Evolutionary conservation across 2,113 vertebrate species (phyloP).

Genomic region (Scolopax mira): DNA sequence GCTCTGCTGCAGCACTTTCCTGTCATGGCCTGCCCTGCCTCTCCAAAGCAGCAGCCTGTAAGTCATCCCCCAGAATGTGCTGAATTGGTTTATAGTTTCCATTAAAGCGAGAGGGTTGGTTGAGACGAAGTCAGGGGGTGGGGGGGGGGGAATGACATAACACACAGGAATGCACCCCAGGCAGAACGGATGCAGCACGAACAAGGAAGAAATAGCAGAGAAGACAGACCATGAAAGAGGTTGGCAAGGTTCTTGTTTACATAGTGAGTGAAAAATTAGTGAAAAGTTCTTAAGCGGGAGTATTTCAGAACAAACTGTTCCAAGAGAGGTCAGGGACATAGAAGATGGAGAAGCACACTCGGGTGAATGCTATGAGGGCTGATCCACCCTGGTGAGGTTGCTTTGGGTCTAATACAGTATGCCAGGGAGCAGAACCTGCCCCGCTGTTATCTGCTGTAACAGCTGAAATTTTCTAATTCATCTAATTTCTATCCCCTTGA

Average conservation of each 20-base stretch:
- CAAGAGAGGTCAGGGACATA: background rate
- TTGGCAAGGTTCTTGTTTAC: slow-evolving; percentile 15
- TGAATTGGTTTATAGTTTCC: slow-evolving; percentile 23
- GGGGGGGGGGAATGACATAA: background rate
- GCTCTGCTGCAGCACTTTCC: slow-evolving; percentile 14
- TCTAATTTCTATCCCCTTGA: background rate
- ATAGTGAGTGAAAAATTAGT: background rate
- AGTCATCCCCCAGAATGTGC: slow-evolving; percentile 43
- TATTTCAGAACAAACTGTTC: background rate
- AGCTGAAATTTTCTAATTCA: background rate
- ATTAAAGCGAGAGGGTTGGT: background rate
- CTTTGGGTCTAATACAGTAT: background rate
- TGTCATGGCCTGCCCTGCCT: slow-evolving; percentile 70
- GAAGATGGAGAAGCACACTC: background rate
- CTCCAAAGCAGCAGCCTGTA: slow-evolving; percentile 42
- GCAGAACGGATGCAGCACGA: background rate
- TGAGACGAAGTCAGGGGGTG: background rate
- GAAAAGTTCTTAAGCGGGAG: background rate
- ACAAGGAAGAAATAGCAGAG: background rate
- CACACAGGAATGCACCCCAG: background rate
- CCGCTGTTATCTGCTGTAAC: background rate
- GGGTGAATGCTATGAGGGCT: background rate
- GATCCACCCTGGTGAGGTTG: background rate
- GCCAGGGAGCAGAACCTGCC: background rate
- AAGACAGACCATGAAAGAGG: background rate